Conservation (phyloP, 2,797 vertebrate species). For the Oceanodroma leucorhoa region DNA sequence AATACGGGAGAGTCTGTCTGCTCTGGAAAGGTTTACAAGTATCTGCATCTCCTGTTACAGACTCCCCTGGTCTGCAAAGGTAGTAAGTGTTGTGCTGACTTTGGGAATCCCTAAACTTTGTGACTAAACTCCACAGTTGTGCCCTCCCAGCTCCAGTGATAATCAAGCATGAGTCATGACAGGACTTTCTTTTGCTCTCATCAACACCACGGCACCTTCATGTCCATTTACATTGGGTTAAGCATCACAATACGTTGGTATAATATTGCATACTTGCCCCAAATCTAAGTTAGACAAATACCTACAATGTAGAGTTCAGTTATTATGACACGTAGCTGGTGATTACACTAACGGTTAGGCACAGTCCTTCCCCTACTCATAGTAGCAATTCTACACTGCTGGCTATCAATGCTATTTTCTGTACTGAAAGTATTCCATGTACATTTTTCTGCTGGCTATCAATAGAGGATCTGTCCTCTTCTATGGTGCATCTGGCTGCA, state of each 20-base stretch:
- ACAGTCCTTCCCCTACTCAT: not conserved
- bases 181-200: not conserved
- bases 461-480: not conserved
- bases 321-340: not conserved
- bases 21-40: not conserved
- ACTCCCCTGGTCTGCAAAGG: not conserved
- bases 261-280: not conserved
- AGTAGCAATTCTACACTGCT: not conserved
- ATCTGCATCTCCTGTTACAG: not conserved
- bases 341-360: no score
- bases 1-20: not conserved
- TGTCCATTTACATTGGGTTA: not conserved
- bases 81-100: fast-evolving
- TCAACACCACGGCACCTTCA: not conserved
- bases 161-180: not conserved
- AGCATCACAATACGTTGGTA: not conserved
- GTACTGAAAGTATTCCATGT: not conserved
- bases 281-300: not conserved
- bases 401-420: no score
- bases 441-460: not conserved
- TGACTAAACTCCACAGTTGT: not conserved
- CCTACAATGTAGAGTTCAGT: fast-evolving
- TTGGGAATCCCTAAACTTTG: not conserved
- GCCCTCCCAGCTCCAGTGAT: not conserved
- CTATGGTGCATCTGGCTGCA: not conserved